A percentile compares a stretch with the other conserved stretches of the same genome.
phyloP scores from a whole-genome alignment of 2,888 invertebrate species.

The Nomada goodeniana region DNA sequence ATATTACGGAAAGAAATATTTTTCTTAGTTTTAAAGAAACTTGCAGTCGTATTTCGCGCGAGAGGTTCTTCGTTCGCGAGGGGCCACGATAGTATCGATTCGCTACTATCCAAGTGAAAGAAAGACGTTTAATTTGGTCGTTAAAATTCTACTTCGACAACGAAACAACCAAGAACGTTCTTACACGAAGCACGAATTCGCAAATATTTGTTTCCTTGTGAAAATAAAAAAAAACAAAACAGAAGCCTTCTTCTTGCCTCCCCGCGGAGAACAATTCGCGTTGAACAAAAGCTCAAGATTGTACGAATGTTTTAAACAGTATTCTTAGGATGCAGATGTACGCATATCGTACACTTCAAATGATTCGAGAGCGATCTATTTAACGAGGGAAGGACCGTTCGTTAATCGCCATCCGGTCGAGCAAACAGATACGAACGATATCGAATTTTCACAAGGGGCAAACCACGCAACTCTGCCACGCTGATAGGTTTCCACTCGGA shows the following conservation, averaged over 20 bases:
- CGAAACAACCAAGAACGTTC: no score
- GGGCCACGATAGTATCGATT: no score
- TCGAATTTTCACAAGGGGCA: neutral
- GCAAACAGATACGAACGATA: neutral
- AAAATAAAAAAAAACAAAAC: neutral
- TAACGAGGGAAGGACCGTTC: neutral
- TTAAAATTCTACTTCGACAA: neutral
- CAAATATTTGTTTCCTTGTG: neutral
- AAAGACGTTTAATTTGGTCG: no score
- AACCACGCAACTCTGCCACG: neutral
- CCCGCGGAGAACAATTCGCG: neutral
- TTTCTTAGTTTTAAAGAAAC: no score
- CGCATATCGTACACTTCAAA: neutral
- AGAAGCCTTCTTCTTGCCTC: neutral
- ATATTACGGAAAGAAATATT: no score
- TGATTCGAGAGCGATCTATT: neutral
- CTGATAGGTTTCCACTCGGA: neutral
- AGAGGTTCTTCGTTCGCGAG: no score
- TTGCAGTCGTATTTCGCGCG: no score
- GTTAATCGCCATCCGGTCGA: neutral
- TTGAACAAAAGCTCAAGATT: neutral
- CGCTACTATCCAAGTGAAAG: no score
- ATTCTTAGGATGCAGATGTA: conserved; percentile 39
- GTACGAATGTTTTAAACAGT: conserved; percentile 50
- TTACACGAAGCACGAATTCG: no score